Percentiles rank a stretch among this genome's conserved stretches.
These are phyloP conservation scores for Uropetala carovei DNA, from an alignment of 2,888 invertebrate species.

Conservation along the genomic window DNA sequence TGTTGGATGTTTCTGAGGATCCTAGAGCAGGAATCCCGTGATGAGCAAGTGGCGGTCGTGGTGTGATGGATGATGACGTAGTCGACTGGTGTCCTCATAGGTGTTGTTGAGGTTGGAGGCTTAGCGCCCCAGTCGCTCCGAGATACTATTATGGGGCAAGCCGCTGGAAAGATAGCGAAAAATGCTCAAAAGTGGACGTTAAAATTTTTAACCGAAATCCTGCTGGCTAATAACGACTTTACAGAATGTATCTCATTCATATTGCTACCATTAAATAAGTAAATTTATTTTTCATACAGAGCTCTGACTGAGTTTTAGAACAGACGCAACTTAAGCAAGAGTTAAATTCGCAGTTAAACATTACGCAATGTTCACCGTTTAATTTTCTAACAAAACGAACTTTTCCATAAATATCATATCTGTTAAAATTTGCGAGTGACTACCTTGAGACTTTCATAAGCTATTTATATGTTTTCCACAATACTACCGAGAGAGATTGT, in stretches of 20 bases:
- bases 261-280: not conserved
- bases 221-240: too few species aligned
- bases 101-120: conserved; percentile 68
- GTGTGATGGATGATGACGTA: conserved; percentile 75
- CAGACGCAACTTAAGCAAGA: not conserved
- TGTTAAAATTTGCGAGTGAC: too few species aligned
- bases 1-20: conserved; percentile 73
- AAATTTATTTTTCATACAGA: not conserved
- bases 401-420: too few species aligned
- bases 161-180: not conserved
- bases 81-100: conserved; percentile 71
- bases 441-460: too few species aligned
- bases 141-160: conserved; percentile 77
- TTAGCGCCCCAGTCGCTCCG: conserved; percentile 79
- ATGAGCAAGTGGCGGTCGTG: conserved; percentile 71
- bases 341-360: not conserved
- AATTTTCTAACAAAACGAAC: too few species aligned
- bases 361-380: too few species aligned
- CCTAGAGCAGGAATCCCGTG: conserved; percentile 70
- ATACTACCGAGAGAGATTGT: not conserved
- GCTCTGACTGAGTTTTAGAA: not conserved
- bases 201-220: not conserved
- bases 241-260: too few species aligned
- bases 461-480: not conserved
- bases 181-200: not conserved